Percentiles rank a stretch among this genome's conserved stretches.
Evolutionary conservation across 1,140 invertebrate genomes (phyloP).

Genomic region (Drosophila albomicans): DNA sequence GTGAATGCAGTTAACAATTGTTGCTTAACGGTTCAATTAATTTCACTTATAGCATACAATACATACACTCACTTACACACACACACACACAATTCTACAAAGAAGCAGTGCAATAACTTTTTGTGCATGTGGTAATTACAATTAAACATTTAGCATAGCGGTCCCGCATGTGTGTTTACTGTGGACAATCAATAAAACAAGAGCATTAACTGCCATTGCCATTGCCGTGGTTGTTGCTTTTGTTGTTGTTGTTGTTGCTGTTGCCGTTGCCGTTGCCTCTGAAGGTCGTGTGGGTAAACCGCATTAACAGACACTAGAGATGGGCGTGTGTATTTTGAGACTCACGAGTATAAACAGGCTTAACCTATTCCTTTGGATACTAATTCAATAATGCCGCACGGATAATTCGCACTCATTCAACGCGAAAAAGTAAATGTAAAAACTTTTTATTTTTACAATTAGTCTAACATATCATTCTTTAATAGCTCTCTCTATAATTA

Average conservation of each 20-base stretch:
- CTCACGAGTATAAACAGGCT: neutral
- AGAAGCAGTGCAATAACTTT: constrained; percentile 14
- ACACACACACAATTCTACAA: neutral
- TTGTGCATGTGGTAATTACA: constrained; percentile 61
- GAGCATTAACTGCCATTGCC: constrained; percentile 15
- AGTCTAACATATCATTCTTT: too few species aligned
- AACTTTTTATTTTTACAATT: too few species aligned
- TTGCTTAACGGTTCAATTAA: neutral
- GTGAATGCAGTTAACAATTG: constrained; percentile 1
- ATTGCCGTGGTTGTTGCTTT: neutral
- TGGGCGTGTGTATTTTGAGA: neutral
- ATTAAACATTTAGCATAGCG: constrained; percentile 56
- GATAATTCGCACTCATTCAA: too few species aligned
- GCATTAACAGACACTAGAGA: constrained; percentile 51
- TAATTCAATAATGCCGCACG: too few species aligned
- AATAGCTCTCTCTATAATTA: too few species aligned
- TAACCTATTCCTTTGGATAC: too few species aligned
- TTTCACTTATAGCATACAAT: neutral
- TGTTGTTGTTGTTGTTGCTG: neutral
- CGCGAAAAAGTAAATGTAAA: too few species aligned
- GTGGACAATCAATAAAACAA: constrained; percentile 60
- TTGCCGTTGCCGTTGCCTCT: neutral
- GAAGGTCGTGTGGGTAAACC: constrained; percentile 48
- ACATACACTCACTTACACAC: constrained; percentile 18
- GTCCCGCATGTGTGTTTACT: constrained; percentile 39